Evolutionary conservation across 2,888 invertebrate species (phyloP).

Genomic region (Silvanus unidentatus): DNA sequence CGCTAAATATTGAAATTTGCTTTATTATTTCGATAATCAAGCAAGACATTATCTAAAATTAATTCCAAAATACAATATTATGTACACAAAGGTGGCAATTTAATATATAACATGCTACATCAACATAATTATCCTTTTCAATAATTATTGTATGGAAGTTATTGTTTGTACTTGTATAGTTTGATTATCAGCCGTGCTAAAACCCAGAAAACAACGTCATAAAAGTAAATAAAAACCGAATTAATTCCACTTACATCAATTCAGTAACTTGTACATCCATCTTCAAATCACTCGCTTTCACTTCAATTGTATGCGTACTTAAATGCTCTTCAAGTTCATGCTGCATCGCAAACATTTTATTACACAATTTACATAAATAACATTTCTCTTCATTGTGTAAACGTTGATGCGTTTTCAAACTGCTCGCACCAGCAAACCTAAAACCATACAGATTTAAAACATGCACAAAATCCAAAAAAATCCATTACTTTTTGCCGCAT

Average conservation of each 20-base stretch:
- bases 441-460: slow-evolving; percentile 13
- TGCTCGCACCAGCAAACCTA: slow-evolving; percentile 42
- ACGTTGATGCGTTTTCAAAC: slow-evolving; percentile 41
- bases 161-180: slow-evolving; percentile 38
- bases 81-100: too few species aligned
- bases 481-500: slow-evolving; percentile 43
- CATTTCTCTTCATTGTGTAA: slow-evolving; percentile 38
- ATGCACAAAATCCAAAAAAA: not conserved
- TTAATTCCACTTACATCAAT: slow-evolving; percentile 38
- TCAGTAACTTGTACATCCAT: slow-evolving; percentile 41
- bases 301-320: slow-evolving; percentile 26
- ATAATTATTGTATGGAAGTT: slow-evolving; percentile 15
- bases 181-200: slow-evolving; percentile 35
- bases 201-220: slow-evolving; percentile 15
- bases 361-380: slow-evolving; percentile 40
- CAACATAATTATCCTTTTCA: not conserved
- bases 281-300: slow-evolving; percentile 28
- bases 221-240: not conserved
- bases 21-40: too few species aligned
- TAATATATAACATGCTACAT: too few species aligned
- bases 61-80: too few species aligned
- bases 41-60: too few species aligned
- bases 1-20: too few species aligned
- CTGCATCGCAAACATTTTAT: slow-evolving; percentile 36
- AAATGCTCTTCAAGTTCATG: slow-evolving; percentile 35